These are phyloP conservation scores for Mus spicilegus DNA, from an alignment of 2,113 vertebrate genomes.

Conservation along the genomic window DNA sequence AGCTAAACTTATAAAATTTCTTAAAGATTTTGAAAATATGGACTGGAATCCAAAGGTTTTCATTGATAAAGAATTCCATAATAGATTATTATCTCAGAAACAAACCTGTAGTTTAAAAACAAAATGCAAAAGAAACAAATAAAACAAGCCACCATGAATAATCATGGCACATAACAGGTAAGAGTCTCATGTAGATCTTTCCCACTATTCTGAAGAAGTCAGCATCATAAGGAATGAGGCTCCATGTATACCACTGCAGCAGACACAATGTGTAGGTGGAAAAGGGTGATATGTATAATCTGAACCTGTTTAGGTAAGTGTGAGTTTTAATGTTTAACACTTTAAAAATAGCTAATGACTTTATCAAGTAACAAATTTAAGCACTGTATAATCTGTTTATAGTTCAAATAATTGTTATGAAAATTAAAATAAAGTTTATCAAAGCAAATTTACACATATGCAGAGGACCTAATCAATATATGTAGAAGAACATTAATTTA, in stretches of 20 bases:
- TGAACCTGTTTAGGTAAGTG: neutral
- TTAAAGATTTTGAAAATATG: too few relatives aligned
- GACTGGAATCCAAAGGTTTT: neutral
- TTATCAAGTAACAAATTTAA: neutral
- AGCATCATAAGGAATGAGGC: too few relatives aligned
- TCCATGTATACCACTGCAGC: accelerated
- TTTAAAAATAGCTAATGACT: neutral
- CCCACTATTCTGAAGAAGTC: too few relatives aligned
- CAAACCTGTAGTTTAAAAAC: neutral
- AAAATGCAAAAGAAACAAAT: neutral
- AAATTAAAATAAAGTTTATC: neutral
- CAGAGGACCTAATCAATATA: neutral
- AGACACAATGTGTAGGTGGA: neutral
- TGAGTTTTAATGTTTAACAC: neutral
- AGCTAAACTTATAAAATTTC: too few relatives aligned
- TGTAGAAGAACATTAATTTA: too few relatives aligned
- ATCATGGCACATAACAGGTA: too few relatives aligned
- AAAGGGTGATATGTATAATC: neutral
- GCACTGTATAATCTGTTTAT: neutral
- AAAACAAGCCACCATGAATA: neutral
- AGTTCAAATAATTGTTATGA: neutral
- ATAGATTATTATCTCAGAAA: neutral
- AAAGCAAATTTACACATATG: neutral
- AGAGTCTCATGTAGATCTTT: neutral
- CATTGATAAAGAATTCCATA: neutral